Evolutionary conservation across 2,797 vertebrate species (phyloP), one percentile per base, ranked within the genome.

Genomic region (Kryptopterus vitreolus): DNA sequence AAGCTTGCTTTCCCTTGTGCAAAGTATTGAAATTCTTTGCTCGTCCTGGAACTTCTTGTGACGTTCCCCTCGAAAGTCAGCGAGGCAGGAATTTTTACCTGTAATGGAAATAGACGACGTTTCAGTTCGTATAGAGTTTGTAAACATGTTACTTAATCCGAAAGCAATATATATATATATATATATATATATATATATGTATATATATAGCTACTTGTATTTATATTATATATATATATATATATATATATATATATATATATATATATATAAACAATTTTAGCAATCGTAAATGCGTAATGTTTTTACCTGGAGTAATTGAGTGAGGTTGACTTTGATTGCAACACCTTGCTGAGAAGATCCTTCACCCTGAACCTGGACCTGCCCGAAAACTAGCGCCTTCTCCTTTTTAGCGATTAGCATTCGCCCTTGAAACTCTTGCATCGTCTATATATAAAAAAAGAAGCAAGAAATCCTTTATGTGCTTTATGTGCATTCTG

Each of bases 301-400:
- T 52, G 12, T 20, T 10, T 59, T 89, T 92, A 96, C 95, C 95
- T 95, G 92, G 10, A 96, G 92, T 11, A 92, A 90, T 62, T 94
- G 94, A 53, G 87, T 89, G 79, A 93, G 35, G 78, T 93, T 93
- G 86, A 92, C 82, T 78, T 88, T 91, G 50, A 95, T 50, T 73
- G 90, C 81, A 43, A 93, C 85, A 33, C 65, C 80, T 83, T 90
- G 89, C 43, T 91, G 86, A 63, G 68, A 50, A 5, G 50, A 83
- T 59, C 48, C 85, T 33, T 87, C 88, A 83, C 87, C 86, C 78
- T 93, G 90, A 61, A 82, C 46, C 38, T 89, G 88, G 66, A 94
- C 80, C 38, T 87, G 88, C 61, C 93, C 94, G n/a, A 91, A 87
- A 48, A 96, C 84, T 22, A 80, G 87, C 77, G 95, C 83, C 46